Base-by-base conservation (phyloP, 2,888 invertebrate species). In the Sicus ferrugineus region DNA sequence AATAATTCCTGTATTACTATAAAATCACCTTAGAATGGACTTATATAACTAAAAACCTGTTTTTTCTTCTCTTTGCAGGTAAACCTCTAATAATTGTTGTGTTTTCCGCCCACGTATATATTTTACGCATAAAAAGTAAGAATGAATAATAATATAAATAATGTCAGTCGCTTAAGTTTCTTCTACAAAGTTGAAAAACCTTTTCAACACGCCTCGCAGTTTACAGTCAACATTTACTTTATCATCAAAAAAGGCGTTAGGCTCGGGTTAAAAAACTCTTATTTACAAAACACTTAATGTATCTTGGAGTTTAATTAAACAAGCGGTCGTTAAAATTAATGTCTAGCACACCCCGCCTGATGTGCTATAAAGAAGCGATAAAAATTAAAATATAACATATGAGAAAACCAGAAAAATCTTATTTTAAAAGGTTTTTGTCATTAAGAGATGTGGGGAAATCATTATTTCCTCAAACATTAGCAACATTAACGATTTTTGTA, bases 261-360 rank as follows among this genome's bases (percentile, higher is more conserved):
- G 50, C 34, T 19, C 65, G 21, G n/a, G 34, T 34, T 34, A 42
- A 16, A 42, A 4, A 9, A 16, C 42, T n/a, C 6, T 52, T 65
- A 54, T 65, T 52, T 65, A 34, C 52, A n/a, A n/a, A 65, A 34
- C 65, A 65, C 65, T 65, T 54, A 16, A 26, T 30, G 48, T 23
- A 26, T 65, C 38, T 46, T 38, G 38, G 26, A 54, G 52, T 52
- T 65, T 54, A 65, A 54, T 65, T 50, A 54, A 50, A 31, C 30
- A 50, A 21, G 31, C 50, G 50, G 50, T n/a, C 50, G 23, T 50
- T 31, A 30, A 61, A 50, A 64, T 64, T 50, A 50, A 21, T 50
- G 50, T 64, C 30, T 23, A 42, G n/a, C 3, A 42, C 16, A 42
- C n/a, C 42, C 5, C 58, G 19, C 58, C 58, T 19, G 28, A 28